Evolutionary conservation across 2,797 vertebrate genomes (phyloP), one percentile per base, ranked within the genome.

Genomic region (Diplodus puntazzo): DNA sequence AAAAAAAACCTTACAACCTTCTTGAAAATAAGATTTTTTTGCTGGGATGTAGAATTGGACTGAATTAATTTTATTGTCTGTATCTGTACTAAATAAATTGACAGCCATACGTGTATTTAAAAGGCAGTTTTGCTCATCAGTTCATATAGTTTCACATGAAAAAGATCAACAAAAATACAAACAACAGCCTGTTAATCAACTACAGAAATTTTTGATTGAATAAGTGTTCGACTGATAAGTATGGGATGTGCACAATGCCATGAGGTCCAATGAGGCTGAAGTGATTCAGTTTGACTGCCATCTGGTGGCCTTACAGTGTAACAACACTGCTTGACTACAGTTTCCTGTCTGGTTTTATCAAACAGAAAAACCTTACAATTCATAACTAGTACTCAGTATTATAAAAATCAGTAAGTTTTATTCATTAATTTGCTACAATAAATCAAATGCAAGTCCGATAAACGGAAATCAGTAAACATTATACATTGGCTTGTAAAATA

Each of bases 221-320:
- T 52, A 9, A 64, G 6, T 39, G 25, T 39, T 20, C 20, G 11
- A n/a, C 16, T 18, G 14, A 55, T 57, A 11, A 2, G 39, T 5
- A 11, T 57, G 20, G 3, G 39, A 9, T 53, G 17, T 55, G 1
- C 9, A n/a, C 20, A 20, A 25, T 20, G 45, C 7, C 9, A 0
- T 18, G 8, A 50, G 25, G n/a, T 23, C 18, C 16, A 14, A 6
- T 43, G 18, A 34, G 48, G 5, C 45, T 45, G 21, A 55, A n/a
- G 5, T 34, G 39, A 70, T 30, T 75, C 10, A 16, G 14, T 57
- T 46, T 67, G 57, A 63, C 72, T 76, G 68, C 68, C 72, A 68
- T 69, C 77, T 76, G 5, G 16, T 76, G 72, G 39, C 54, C 20
- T 11, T 3, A 27, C 13, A 43, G 55, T 1, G 8, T 69, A 60